Evolutionary conservation across 2,888 invertebrate species (phyloP).

Genomic region (Schizotus pectinicornis): DNA sequence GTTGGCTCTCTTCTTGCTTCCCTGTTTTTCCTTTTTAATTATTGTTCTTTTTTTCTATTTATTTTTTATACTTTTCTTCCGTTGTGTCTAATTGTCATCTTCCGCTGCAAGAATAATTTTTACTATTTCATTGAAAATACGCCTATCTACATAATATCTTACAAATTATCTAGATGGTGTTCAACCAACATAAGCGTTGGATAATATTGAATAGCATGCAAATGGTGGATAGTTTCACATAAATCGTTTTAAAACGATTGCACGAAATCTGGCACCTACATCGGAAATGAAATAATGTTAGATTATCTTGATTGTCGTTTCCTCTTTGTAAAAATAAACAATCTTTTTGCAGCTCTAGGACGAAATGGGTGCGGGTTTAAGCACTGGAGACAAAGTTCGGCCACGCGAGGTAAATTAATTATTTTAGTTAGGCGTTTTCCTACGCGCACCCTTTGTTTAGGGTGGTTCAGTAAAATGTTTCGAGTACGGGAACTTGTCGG

Average conservation of each 20-base stretch:
- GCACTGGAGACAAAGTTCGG: slow-evolving; percentile 38
- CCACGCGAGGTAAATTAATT: slow-evolving; percentile 39
- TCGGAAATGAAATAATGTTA: neutral
- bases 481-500: slow-evolving; percentile 1
- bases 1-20: no score
- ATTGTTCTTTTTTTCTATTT: no score
- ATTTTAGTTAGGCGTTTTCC: slow-evolving; percentile 12
- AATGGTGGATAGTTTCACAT: neutral
- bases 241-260: neutral
- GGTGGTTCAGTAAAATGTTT: slow-evolving; percentile 4
- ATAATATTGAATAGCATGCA: neutral
- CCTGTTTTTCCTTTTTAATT: no score
- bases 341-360: neutral
- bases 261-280: neutral
- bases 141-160: neutral
- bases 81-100: no score
- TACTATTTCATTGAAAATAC: no score
- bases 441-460: neutral
- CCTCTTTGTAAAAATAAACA: neutral
- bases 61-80: no score
- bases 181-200: no score
- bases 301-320: neutral
- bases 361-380: slow-evolving; percentile 35
- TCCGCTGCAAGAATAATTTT: no score
- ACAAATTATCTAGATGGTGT: neutral